Evolutionary conservation across 2,797 vertebrate species (phyloP), one percentile per base, ranked within the genome.

Genomic region (Chlorospingus flavigularis): DNA sequence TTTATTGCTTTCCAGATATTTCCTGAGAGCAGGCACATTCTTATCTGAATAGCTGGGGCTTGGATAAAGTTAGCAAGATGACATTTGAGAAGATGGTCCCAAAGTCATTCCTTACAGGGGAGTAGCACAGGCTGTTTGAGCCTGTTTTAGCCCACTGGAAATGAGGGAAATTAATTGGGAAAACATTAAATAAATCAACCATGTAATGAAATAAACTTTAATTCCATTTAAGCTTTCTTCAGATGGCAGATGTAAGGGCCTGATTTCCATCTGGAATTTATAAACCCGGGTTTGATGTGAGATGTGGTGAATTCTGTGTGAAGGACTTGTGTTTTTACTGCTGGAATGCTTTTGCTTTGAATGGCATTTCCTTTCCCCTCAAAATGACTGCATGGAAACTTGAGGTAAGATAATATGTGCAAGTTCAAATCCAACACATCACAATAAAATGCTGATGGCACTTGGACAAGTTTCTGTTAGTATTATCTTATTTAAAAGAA

Each of bases 331-430:
- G 65, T 74, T 93, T 94, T 93, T 78, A 48, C 47, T 94, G 87
- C 86, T 94, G 93, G 86, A 86, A 92, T 92, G 71, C 62, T 88
- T 89, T 77, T 83, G 65, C 91, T 93, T 70, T 77, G 84, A 87
- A 55, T 73, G 72, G 88, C 55, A 47, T 96, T 96, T 96, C 79
- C 79, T 96, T 92, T 88, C 68, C 82, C 66, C 79, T 91, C 79
- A 68, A 48, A 88, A 85, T 81, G 80, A 95, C 92, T 72, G 61
- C 72, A 74, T 94, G 90, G 90, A 91, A 96, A 90, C 55, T 90
- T 71, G 94, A 89, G 81, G 94, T 91, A 94, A 81, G 88, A 42
- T 86, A 66, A 84, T 78, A 62, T 18, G 26, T 58, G 37, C 86
- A 39, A 85, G 75, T 94, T 96, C 86, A 91, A 90, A 58, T 85